Evolutionary conservation across 2,113 vertebrate species (phyloP), one percentile per base, ranked within the genome.

Genomic region (Ginglymostoma cirratum): DNA sequence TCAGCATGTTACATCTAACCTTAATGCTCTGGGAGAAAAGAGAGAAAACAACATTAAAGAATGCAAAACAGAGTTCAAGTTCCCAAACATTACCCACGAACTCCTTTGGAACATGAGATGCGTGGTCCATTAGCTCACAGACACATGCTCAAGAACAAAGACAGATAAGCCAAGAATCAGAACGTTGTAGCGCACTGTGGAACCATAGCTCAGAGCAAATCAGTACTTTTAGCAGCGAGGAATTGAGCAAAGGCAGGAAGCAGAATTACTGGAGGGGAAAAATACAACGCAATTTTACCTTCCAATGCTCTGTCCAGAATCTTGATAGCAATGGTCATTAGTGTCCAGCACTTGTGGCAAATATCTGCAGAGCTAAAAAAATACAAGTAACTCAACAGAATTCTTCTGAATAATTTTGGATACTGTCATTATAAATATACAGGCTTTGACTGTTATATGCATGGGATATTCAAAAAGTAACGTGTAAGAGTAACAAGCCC

Each of bases 261-360:
- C 90, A 48, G 93, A 95, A 72, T 72, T 69, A 70, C 93, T 15
- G 24, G 38, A 72, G 38, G 0, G 42, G 42, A 69, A 27, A 70
- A 42, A 34, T 4, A 10, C 61, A 42, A 70, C 2, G n/a, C 38
- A 48, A 70, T 95, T 66, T 95, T 97, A 98, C 99, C 99, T 96
- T 97, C 96, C 34, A 99, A 97, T 0, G 99, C 98, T 55, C 98
- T 97, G 96, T 99, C 98, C 0, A 99, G 98, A 97, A 99, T 96
- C 85, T 65, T 98, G n/a, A 99, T 98, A 0, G 99, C 99, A 61
- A 99, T 98, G 24, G 98, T 99, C 99, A 99, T 99, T 96, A 99
- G 97, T 0, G 98, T 98, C 99, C 99, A 99, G 97, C 99, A 99
- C 96, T 99, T 99, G 90, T 97, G 96, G 96, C 99, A 99, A 97